These are phyloP conservation scores for Ptychochromis oligacanthus DNA, from an alignment of 2,113 vertebrate genomes.

Conservation along the genomic window DNA sequence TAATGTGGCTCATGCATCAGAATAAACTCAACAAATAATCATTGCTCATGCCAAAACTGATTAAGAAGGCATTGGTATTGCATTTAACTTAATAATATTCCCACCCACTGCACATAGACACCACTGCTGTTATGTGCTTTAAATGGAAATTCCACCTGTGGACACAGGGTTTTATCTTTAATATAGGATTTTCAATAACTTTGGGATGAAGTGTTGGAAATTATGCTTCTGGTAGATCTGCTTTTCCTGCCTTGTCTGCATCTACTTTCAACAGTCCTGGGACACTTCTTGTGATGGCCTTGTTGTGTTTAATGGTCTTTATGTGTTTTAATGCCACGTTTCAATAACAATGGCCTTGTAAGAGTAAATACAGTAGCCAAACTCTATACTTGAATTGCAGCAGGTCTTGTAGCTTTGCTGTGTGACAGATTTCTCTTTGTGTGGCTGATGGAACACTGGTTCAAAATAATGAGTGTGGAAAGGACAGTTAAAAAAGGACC, in stretches of 20 bases:
- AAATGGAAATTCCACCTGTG: slow-evolving; percentile 20
- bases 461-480: slow-evolving; percentile 43
- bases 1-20: slow-evolving; percentile 59
- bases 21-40: slow-evolving; percentile 64
- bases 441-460: slow-evolving; percentile 3
- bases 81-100: slow-evolving; percentile 39
- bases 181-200: slow-evolving; percentile 18
- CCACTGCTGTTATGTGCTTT: slow-evolving; percentile 13
- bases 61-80: slow-evolving; percentile 47
- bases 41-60: slow-evolving; percentile 53
- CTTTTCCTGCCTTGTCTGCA: neutral
- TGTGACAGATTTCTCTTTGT: slow-evolving; percentile 6
- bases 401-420: neutral
- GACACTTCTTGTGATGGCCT: neutral
- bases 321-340: neutral
- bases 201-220: neutral
- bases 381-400: slow-evolving; percentile 17
- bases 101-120: neutral
- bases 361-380: slow-evolving; percentile 6
- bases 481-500: slow-evolving; percentile 17
- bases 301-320: neutral
- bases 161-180: slow-evolving; percentile 11
- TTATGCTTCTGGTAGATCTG: neutral
- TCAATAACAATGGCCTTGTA: neutral
- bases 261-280: neutral